Evolutionary conservation across 2,888 invertebrate genomes (phyloP).

Genomic region (Cantharis flavilabris): DNA sequence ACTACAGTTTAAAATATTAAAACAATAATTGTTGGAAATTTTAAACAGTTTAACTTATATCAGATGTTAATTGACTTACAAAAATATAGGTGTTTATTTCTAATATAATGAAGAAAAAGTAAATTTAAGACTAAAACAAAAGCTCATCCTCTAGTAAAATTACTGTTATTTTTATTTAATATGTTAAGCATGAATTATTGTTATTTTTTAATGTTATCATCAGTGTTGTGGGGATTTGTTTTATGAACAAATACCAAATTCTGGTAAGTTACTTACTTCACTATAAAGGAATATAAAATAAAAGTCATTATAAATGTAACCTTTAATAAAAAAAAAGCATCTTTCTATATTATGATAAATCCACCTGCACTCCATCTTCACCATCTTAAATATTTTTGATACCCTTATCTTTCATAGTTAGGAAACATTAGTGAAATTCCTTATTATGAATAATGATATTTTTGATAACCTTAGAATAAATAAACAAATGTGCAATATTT

Average conservation of each 20-base stretch:
- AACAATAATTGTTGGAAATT: background rate
- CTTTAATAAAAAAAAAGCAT: background rate
- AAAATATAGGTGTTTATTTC: background rate
- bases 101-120: background rate
- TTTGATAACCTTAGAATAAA: conserved; percentile 12
- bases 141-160: background rate
- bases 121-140: background rate
- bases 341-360: background rate
- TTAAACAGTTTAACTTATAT: background rate
- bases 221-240: background rate
- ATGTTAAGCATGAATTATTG: background rate
- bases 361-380: conserved; percentile 13
- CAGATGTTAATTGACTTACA: background rate
- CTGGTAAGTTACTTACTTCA: background rate
- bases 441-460: conserved; percentile 19
- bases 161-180: background rate
- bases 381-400: conserved; percentile 21
- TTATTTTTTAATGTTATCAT: background rate
- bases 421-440: conserved; percentile 1
- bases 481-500: background rate
- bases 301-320: background rate
- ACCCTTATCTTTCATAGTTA: conserved; percentile 8
- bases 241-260: background rate
- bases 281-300: background rate
- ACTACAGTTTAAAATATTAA: background rate